A percentile compares a stretch with the other conserved stretches of the same genome.
Conservation (phyloP, 2,888 invertebrate species). For the Drosophila diplacantha region DNA sequence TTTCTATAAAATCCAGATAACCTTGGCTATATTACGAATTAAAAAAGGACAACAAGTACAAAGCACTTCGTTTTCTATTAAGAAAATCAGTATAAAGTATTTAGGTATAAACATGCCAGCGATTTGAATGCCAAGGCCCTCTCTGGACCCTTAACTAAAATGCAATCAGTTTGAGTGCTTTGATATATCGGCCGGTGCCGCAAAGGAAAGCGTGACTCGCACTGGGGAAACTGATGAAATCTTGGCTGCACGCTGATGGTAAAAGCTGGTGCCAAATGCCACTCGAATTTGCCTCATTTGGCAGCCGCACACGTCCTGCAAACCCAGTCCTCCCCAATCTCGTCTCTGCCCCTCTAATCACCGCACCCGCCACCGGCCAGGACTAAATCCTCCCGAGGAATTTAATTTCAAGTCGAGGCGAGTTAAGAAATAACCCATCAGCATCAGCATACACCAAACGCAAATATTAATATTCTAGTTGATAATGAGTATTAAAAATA, state of each 20-base stretch:
- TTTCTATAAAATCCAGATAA: neutral
- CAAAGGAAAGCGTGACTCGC: slow-evolving; percentile 40
- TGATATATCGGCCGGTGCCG: slow-evolving; percentile 51
- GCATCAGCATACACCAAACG: slow-evolving; percentile 43
- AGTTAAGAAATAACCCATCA: slow-evolving; percentile 64
- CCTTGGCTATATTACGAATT: rapidly evolving
- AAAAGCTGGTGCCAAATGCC: slow-evolving; percentile 47
- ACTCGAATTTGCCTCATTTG: slow-evolving; percentile 54
- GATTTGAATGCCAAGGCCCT: slow-evolving; percentile 12
- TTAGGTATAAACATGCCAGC: neutral
- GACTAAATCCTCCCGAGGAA: slow-evolving; percentile 23
- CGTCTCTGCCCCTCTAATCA: neutral
- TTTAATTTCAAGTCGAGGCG: slow-evolving; percentile 57
- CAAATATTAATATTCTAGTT: slow-evolving; percentile 3
- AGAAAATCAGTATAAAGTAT: neutral
- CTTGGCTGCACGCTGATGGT: slow-evolving; percentile 6
- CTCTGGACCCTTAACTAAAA: slow-evolving; percentile 49
- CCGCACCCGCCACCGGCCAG: neutral
- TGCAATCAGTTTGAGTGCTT: slow-evolving; percentile 62
- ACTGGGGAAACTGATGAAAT: slow-evolving; percentile 15
- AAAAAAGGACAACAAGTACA: neutral
- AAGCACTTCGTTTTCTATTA: neutral
- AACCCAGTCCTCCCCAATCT: neutral
- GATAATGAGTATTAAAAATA: neutral
- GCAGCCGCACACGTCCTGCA: slow-evolving; percentile 58